Percentiles rank a stretch among this genome's conserved stretches.
Evolutionary conservation across 2,888 invertebrate genomes (phyloP).

Genomic region (Spisula subtruncata): DNA sequence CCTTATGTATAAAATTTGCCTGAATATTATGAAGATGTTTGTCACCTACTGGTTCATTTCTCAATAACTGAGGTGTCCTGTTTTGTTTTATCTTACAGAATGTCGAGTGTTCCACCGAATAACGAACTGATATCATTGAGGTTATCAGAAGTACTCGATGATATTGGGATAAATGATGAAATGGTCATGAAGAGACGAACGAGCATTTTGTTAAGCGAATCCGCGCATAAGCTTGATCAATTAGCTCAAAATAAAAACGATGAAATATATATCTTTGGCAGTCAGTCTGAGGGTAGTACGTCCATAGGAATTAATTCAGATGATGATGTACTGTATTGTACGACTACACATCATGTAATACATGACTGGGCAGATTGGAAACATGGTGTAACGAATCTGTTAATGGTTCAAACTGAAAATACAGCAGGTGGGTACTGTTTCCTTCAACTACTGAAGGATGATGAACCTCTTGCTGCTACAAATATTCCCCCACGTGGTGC

Average conservation of each 20-base stretch:
- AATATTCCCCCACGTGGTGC: neutral
- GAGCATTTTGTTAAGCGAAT: neutral
- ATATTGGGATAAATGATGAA: neutral
- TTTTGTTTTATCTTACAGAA: neutral
- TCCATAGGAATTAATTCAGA: constrained; percentile 23
- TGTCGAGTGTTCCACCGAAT: neutral
- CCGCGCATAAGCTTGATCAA: neutral
- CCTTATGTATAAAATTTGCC: too few species aligned
- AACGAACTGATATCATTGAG: neutral
- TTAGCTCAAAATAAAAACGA: neutral
- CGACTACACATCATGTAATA: neutral
- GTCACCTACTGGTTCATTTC: too few species aligned
- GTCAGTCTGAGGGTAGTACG: constrained; percentile 8
- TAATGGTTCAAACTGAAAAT: constrained; percentile 28
- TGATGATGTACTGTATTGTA: neutral
- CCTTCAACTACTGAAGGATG: constrained; percentile 7
- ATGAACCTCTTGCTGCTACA: neutral
- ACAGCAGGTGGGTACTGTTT: constrained; percentile 19
- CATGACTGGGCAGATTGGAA: constrained; percentile 31
- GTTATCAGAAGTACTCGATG: neutral
- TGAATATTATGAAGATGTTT: too few species aligned
- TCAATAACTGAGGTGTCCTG: too few species aligned
- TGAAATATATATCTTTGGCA: neutral
- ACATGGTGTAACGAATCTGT: constrained; percentile 6
- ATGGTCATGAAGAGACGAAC: neutral